These are phyloP conservation scores for Pseudomugil tenellus DNA, from an alignment of 2,797 vertebrate genomes.

Conservation along the genomic window DNA sequence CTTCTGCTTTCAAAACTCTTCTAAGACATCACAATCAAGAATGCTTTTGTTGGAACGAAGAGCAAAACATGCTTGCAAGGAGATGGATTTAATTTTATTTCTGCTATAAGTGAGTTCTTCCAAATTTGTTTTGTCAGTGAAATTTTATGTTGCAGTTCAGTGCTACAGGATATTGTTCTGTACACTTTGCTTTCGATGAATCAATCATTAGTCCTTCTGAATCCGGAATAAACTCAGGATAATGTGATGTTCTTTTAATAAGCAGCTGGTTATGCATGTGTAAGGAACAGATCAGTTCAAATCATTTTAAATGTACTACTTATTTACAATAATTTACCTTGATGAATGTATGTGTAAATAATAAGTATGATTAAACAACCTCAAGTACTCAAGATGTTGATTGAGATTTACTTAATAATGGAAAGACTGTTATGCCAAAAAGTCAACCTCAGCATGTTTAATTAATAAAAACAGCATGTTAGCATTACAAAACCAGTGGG, in stretches of 20 bases:
- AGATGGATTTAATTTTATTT: background rate
- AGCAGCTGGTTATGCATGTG: background rate
- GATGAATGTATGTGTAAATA: background rate
- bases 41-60: background rate
- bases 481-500: background rate
- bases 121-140: background rate
- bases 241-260: conserved; percentile 3
- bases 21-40: background rate
- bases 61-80: background rate
- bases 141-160: background rate
- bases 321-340: too few species aligned
- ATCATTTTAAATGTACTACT: background rate
- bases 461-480: conserved; percentile 8
- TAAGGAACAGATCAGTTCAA: background rate
- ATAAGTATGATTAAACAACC: background rate
- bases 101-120: background rate
- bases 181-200: background rate
- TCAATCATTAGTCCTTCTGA: background rate
- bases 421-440: background rate
- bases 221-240: conserved; percentile 1
- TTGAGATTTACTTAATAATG: background rate
- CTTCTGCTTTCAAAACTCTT: background rate
- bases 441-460: conserved; percentile 4
- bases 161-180: background rate
- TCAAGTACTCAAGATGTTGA: background rate